These are phyloP conservation scores for Furnarius figulus DNA, from an alignment of 2,113 vertebrate species.

Conservation along the genomic window DNA sequence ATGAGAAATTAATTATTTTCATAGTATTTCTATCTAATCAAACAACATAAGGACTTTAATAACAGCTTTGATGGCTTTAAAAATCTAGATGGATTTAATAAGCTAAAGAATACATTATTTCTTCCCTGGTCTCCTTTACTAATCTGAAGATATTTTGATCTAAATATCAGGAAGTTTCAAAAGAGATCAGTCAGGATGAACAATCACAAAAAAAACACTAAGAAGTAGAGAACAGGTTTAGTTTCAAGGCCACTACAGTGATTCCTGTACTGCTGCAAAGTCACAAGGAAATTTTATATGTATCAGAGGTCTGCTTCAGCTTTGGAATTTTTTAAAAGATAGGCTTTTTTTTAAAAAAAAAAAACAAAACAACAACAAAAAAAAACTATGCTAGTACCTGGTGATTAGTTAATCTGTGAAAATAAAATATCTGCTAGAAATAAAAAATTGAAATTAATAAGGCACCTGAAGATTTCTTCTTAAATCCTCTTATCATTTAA, in stretches of 20 bases:
- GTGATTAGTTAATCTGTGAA: slow-evolving; percentile 3
- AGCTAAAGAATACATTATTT: not conserved
- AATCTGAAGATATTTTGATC: not conserved
- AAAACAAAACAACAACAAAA: too few species aligned
- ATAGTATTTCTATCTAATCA: not conserved
- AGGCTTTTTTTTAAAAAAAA: too few species aligned
- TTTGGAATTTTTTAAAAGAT: not conserved
- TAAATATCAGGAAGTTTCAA: not conserved
- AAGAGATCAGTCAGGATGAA: not conserved
- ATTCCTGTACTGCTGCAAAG: not conserved
- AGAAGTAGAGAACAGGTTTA: not conserved
- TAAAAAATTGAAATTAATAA: slow-evolving; percentile 59
- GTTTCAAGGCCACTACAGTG: not conserved
- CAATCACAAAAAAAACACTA: not conserved
- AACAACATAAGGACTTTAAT: not conserved
- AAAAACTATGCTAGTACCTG: not conserved
- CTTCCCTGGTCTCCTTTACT: not conserved
- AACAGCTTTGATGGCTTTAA: not conserved
- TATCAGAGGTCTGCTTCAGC: not conserved
- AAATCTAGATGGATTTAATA: not conserved
- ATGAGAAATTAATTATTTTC: not conserved
- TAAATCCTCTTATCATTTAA: slow-evolving; percentile 24
- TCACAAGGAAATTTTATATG: not conserved
- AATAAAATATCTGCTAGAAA: slow-evolving; percentile 10
- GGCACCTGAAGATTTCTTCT: slow-evolving; percentile 38